Evolutionary conservation across 2,888 invertebrate species (phyloP), one percentile per base, ranked within the genome.

Genomic region (Molorchus minor): DNA sequence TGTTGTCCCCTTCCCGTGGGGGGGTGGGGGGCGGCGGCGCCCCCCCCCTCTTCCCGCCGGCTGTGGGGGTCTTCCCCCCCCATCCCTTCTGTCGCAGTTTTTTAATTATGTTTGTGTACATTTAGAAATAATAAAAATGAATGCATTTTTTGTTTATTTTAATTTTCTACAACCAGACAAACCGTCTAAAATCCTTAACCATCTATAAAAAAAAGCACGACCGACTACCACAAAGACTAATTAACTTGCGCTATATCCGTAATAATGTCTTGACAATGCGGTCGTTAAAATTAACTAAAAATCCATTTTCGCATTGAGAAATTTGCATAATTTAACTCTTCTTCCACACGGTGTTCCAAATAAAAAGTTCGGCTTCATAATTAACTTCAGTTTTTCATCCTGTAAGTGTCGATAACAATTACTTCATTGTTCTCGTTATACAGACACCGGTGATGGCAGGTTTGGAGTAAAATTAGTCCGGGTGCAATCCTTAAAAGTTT

Each of bases 361-460:
- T 38, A 54, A 58, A 58, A 54, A 45, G 40, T 38, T 15, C 16
- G 8, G 38, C 35, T 54, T 46, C 54, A 33, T 58, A 58, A 58
- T 58, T 54, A 53, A 53, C 58, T 54, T 43, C 20, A 29, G 54
- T 58, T 58, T 58, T 58, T 58, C 58, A 25, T 29, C 43, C 35
- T 13, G 25, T 36, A 30, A 56, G 59, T 59, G 59, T 59, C 59
- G 55, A 59, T 55, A 59, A 54, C 54, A 54, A 55, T 46, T 47
- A 38, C 44, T 43, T 41, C 59, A 59, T 59, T 59, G 59, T 59
- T 59, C 59, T 59, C 25, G 33, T 59, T 55, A 59, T 43, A 36
- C 19, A 36, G 45, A 53, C 47, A 47, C 43, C 47, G 29, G 49
- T 47, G 40, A n/a, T 46, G 19, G 15, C 49, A 21, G 45, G 21